These are phyloP conservation scores for Mormyrops attenuatus DNA, from an alignment of 2,797 vertebrate species.

Conservation along the genomic window DNA sequence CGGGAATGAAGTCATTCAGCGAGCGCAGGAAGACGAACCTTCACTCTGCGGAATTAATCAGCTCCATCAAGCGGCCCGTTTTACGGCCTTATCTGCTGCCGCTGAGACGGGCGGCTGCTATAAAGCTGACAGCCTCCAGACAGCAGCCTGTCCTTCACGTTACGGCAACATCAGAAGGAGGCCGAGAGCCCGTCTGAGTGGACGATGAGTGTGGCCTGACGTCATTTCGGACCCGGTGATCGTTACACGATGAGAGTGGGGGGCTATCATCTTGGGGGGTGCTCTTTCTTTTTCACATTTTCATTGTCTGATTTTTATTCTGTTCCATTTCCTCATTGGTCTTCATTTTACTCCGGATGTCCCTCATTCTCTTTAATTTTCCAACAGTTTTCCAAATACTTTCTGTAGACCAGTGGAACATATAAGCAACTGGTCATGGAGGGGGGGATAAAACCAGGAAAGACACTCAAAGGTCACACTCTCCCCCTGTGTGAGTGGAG, in stretches of 20 bases:
- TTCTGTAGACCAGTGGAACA: not conserved
- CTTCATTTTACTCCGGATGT: not conserved
- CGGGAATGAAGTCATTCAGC: conserved; percentile 86
- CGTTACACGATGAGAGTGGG: conserved; percentile 26
- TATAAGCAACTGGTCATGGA: not conserved
- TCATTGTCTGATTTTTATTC: not conserved
- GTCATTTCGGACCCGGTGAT: conserved; percentile 62
- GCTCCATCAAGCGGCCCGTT: conserved; percentile 69
- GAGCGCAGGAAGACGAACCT: conserved; percentile 80
- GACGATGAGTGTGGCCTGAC: conserved; percentile 66
- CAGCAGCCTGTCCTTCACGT: conserved; percentile 68
- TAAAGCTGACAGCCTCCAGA: conserved; percentile 75
- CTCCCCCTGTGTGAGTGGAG: not conserved
- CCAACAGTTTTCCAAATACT: not conserved
- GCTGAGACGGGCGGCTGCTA: conserved; percentile 67
- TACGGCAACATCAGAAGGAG: conserved; percentile 73
- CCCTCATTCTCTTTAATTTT: not conserved
- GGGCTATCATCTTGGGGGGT: too few species aligned
- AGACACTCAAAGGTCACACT: not conserved
- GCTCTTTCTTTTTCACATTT: not conserved
- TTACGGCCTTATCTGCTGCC: conserved; percentile 60
- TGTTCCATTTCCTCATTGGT: not conserved
- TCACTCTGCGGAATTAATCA: conserved; percentile 83
- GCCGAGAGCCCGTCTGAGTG: conserved; percentile 40
- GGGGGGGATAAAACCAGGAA: not conserved